Base-by-base conservation (phyloP, 2,113 vertebrate species). In the Nothoprocta pentlandii region DNA sequence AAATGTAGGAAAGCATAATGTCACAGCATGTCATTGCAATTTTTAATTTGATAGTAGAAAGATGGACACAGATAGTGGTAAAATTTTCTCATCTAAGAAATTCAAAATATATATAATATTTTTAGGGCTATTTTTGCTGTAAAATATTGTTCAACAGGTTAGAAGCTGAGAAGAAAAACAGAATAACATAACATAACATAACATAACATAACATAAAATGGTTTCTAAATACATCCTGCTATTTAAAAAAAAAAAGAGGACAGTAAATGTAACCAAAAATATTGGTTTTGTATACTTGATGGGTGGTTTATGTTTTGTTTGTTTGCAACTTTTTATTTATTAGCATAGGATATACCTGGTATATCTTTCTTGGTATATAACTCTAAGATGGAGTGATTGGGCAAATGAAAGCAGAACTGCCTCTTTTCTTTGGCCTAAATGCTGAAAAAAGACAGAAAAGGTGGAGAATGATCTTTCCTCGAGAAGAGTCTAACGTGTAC, bases 171-270 rank as follows among this genome's bases (percentile, higher is more conserved):
- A 56, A 56, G 54, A 56, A 54, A 16, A 53, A 53, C 12, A 53
- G 53, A 28, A 28, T 7, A 54, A 54, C 2, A 49, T 2, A 54
- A 54, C 36, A 39, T 39, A 39, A 39, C 36, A 36, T 36, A 36
- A 25, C 2, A 49, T 2, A 54, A 54, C 4, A 28, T 22, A 49
- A 49, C 22, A 49, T 49, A 69, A 71, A 44, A 7, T 36, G 21
- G 5, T 13, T 26, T 67, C 25, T 58, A 3, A 41, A 30, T 2
- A 81, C 15, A 89, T 10, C 0, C 0, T n/a, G 13, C 17, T 62
- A 6, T 25, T 83, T 88, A 49, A 41, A 90, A 44, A 34, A 34
- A 34, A 34, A 73, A 30, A 14, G 78, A 61, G 0, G 51, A 56
- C 77, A 93, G 54, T 56, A 56, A 92, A 23, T 2, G 1, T 32